Percentiles rank a stretch among this genome's conserved stretches.
phyloP scores from a whole-genome alignment of 1,140 invertebrate genomes.

The Hydropsyche tenuis region DNA sequence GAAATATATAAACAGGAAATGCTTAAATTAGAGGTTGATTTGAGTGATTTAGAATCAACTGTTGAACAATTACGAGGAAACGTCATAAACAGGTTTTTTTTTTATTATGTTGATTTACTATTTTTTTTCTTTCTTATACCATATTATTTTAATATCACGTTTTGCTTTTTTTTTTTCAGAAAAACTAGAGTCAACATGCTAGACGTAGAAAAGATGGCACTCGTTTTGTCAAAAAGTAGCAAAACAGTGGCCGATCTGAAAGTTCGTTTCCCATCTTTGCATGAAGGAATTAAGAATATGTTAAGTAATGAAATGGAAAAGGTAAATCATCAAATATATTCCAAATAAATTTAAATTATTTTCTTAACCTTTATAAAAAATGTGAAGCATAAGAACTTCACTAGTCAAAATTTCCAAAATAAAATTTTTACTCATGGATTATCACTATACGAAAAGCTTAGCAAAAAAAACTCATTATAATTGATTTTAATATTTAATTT shows the following conservation, averaged over 20 bases:
- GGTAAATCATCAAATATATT: slow-evolving; percentile 51
- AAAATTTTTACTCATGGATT: too few species aligned
- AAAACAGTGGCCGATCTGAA: slow-evolving; percentile 96
- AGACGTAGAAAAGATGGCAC: slow-evolving; percentile 95
- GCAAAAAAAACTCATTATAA: too few species aligned
- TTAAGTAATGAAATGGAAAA: slow-evolving; percentile 93
- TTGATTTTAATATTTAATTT: slow-evolving; percentile 15
- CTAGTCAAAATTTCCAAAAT: too few species aligned
- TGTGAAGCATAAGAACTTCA: too few species aligned
- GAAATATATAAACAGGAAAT: slow-evolving; percentile 92
- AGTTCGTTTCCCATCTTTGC: slow-evolving; percentile 85
- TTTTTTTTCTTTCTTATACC: too few species aligned
- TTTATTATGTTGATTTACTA: too few species aligned
- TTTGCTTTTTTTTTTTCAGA: slow-evolving; percentile 47
- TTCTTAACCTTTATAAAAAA: too few species aligned
- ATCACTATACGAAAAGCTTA: too few species aligned
- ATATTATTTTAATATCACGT: background rate
- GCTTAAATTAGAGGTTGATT: slow-evolving; percentile 87
- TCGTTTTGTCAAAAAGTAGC: slow-evolving; percentile 77
- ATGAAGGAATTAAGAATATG: slow-evolving; percentile 87
- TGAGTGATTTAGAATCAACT: slow-evolving; percentile 91
- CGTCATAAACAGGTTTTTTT: slow-evolving; percentile 84
- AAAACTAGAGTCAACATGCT: slow-evolving; percentile 95
- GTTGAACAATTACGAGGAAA: slow-evolving; percentile 94
- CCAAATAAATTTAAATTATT: too few species aligned